Conservation (phyloP, 1,140 invertebrate species). For the Drosophila biarmipes region DNA sequence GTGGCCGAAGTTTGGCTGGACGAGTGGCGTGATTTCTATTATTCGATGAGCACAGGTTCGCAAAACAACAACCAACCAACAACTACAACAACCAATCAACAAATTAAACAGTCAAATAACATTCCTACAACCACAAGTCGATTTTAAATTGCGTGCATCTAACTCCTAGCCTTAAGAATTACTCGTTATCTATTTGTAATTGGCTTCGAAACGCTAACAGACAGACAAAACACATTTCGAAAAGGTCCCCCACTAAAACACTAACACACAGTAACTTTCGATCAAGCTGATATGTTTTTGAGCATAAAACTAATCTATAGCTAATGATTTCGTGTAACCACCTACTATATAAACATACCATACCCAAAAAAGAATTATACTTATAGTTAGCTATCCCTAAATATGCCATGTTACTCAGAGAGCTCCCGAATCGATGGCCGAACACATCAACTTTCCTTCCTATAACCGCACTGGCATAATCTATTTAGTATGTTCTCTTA, state of each 20-base stretch:
- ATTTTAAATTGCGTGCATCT: conserved; percentile 73
- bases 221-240: conserved; percentile 21
- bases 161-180: conserved; percentile 66
- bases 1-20: conserved; percentile 99
- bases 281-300: conserved; percentile 56
- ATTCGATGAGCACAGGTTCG: conserved; percentile 99
- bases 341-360: conserved; percentile 7
- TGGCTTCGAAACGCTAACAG: conserved; percentile 65
- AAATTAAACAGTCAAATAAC: conserved; percentile 49
- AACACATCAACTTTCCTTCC: conserved; percentile 17
- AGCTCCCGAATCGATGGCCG: conserved; percentile 31
- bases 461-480: conserved; percentile 38
- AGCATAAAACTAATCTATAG: conserved; percentile 55
- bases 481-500: conserved; percentile 25
- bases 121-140: conserved; percentile 43
- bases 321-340: conserved; percentile 48
- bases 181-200: conserved; percentile 61
- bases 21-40: conserved; percentile 99
- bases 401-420: conserved; percentile 41
- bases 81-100: conserved; percentile 27
- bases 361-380: conserved; percentile 14
- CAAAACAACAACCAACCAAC: conserved; percentile 39
- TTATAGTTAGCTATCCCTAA: conserved; percentile 30
- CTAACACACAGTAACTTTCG: conserved; percentile 41
- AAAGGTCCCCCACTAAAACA: conserved; percentile 45